These are phyloP conservation scores for Acleris laterana DNA, from an alignment of 2,888 invertebrate genomes.

Conservation along the genomic window DNA sequence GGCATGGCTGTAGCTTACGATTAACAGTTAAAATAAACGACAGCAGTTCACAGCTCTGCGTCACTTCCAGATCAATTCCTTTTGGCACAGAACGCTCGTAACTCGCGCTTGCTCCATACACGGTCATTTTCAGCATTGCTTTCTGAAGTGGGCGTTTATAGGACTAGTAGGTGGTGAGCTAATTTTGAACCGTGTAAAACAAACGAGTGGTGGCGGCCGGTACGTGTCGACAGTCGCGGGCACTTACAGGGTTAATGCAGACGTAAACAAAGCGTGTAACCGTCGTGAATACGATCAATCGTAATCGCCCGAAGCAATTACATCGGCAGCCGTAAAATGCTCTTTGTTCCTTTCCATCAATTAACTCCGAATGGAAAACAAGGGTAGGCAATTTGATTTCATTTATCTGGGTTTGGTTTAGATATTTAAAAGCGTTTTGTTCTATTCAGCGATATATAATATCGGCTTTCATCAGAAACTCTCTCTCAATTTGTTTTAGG, in stretches of 20 bases:
- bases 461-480: not conserved
- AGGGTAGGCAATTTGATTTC: constrained; percentile 28
- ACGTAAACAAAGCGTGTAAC: constrained; percentile 32
- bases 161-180: not conserved
- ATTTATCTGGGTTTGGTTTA: constrained; percentile 22
- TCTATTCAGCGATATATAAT: not conserved
- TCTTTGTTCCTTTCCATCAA: constrained; percentile 37
- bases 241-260: constrained; percentile 21
- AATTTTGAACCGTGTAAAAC: not conserved
- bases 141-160: not conserved
- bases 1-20: not conserved
- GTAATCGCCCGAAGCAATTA: constrained; percentile 35
- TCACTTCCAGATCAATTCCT: constrained; percentile 11
- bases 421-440: not conserved
- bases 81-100: not conserved
- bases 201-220: constrained; percentile 7
- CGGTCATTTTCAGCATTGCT: not conserved
- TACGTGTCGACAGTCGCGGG: no score
- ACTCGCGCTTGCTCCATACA: constrained; percentile 1
- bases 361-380: constrained; percentile 36
- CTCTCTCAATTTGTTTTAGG: no score
- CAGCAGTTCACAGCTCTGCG: not conserved
- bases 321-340: constrained; percentile 37
- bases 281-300: constrained; percentile 32
- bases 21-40: constrained; percentile 11